Evolutionary conservation across 2,888 invertebrate species (phyloP).

Genomic region (Dryadula phaetusa): DNA sequence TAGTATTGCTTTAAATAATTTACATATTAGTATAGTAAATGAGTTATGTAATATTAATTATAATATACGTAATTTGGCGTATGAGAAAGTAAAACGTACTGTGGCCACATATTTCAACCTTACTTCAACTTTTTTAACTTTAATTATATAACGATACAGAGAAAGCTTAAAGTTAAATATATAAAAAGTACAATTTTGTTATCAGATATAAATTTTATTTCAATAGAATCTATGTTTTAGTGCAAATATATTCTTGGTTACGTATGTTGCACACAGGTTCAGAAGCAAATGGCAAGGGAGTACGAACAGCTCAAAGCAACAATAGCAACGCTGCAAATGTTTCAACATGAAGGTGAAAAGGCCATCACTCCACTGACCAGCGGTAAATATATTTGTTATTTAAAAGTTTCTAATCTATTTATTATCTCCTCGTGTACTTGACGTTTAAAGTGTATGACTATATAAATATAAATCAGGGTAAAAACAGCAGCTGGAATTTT

Average conservation of each 20-base stretch:
- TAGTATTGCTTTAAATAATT: conserved; percentile 27
- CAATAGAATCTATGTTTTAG: not conserved
- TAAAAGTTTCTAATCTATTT: not conserved
- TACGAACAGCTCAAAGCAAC: conserved; percentile 95
- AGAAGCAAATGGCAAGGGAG: conserved; percentile 94
- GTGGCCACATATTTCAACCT: conserved; percentile 5
- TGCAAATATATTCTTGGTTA: not conserved
- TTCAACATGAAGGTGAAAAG: conserved; percentile 87
- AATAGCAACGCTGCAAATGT: conserved; percentile 89
- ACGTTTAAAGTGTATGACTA: too few relatives aligned
- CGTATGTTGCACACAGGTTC: conserved; percentile 84
- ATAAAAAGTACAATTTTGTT: not conserved
- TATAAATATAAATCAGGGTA: too few relatives aligned
- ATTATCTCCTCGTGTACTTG: too few relatives aligned
- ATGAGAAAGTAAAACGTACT: conserved; percentile 3
- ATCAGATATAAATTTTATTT: not conserved
- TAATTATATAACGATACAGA: not conserved
- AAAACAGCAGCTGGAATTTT: too few relatives aligned
- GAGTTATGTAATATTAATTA: conserved; percentile 19
- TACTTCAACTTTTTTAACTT: not conserved
- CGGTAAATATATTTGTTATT: conserved; percentile 58
- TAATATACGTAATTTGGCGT: conserved; percentile 11
- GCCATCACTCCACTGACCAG: conserved; percentile 72
- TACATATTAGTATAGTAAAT: conserved; percentile 22
- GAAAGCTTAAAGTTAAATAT: too few relatives aligned